Percentiles rank a stretch among this genome's conserved stretches.
Conservation (phyloP, 1,140 invertebrate genomes). For the Calliphora vicina region DNA sequence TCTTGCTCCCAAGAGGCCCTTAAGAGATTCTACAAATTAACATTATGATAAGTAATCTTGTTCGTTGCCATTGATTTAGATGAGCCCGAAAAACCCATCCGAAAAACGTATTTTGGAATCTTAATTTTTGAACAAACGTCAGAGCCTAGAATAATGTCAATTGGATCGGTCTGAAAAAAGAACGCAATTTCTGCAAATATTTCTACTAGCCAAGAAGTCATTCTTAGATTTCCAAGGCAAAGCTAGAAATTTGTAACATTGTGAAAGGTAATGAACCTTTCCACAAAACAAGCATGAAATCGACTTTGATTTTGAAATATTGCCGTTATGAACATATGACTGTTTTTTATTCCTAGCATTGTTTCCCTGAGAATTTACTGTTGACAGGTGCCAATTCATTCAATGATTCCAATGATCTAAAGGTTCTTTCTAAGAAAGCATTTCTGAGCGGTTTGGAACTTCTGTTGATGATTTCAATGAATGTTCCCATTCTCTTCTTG, state of each 20-base stretch:
- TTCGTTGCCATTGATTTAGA: too few species aligned
- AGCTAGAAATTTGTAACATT: neutral
- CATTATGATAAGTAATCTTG: too few species aligned
- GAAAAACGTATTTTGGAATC: conserved; percentile 22
- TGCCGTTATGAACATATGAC: neutral
- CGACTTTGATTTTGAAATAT: neutral
- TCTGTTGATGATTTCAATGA: conserved; percentile 8
- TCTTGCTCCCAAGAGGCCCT: neutral
- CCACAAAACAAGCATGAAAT: conserved; percentile 3
- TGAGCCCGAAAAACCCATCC: neutral
- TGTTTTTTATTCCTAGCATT: neutral
- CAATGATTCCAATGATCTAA: neutral
- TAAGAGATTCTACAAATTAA: neutral
- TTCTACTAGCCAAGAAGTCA: neutral
- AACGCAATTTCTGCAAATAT: neutral
- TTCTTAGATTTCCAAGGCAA: neutral
- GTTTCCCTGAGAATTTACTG: neutral
- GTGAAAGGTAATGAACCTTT: neutral
- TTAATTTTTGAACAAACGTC: neutral
- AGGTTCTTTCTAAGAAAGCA: conserved; percentile 8
- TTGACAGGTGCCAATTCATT: neutral
- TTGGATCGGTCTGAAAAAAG: neutral
- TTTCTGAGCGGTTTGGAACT: neutral
- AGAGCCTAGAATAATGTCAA: conserved; percentile 15
- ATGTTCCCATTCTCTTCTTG: conserved; percentile 20